phyloP scores from a whole-genome alignment of 2,797 vertebrate genomes.

The Tapirus indicus region DNA sequence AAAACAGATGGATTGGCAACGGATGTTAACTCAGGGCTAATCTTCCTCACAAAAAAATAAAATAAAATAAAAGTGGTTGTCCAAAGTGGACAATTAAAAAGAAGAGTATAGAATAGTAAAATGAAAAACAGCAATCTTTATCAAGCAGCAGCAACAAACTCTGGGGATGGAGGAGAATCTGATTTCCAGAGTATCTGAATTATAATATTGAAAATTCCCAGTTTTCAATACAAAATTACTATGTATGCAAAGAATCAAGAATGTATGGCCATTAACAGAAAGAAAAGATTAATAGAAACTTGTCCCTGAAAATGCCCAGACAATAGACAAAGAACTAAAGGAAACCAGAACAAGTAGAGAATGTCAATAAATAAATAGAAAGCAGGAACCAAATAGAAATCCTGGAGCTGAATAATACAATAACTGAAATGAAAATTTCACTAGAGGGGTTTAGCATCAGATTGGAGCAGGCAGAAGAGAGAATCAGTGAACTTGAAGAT shows the following conservation, averaged over 20 bases:
- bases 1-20: too few species aligned
- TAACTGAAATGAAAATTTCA: neutral
- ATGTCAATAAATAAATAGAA: neutral
- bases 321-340: neutral
- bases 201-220: neutral
- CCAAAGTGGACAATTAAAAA: too few species aligned
- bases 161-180: too few species aligned
- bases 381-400: neutral
- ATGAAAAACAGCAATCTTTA: too few species aligned
- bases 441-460: neutral
- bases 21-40: too few species aligned
- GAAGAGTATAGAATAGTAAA: too few species aligned
- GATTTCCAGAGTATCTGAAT: too few species aligned
- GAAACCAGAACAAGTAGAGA: neutral
- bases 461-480: neutral
- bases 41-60: too few species aligned
- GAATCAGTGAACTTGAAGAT: neutral
- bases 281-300: neutral
- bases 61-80: too few species aligned
- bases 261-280: neutral
- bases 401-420: too few species aligned
- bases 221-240: neutral
- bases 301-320: neutral
- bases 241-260: neutral
- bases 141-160: too few species aligned